Evolutionary conservation across 2,888 invertebrate genomes (phyloP).

Genomic region (Noctua pronuba): DNA sequence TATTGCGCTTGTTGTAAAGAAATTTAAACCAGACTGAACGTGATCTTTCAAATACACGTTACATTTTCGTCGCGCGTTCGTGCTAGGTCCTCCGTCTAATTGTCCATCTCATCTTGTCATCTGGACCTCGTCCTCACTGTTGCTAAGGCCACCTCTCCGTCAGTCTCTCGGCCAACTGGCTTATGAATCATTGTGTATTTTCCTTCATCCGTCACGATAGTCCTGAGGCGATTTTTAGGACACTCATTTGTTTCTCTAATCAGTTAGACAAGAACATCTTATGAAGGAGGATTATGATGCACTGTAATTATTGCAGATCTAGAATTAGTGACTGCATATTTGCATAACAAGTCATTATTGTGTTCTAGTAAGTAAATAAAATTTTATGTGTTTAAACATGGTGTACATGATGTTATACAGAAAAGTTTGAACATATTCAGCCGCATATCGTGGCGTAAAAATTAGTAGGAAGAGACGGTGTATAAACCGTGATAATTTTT

Average conservation of each 20-base stretch:
- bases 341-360: too few relatives aligned
- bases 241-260: neutral
- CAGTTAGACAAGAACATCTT: neutral
- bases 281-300: too few relatives aligned
- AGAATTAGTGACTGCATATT: neutral
- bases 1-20: neutral
- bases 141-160: slow-evolving; percentile 15
- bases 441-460: too few relatives aligned
- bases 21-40: neutral
- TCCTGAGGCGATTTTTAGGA: slow-evolving; percentile 7
- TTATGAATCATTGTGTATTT: slow-evolving; percentile 29
- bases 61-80: neutral
- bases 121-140: slow-evolving; percentile 4
- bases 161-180: neutral
- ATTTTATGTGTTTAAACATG: too few relatives aligned
- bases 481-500: too few relatives aligned
- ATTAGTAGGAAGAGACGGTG: too few relatives aligned
- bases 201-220: slow-evolving; percentile 25
- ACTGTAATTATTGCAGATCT: neutral
- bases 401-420: too few relatives aligned
- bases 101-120: slow-evolving; percentile 20
- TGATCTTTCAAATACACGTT: neutral
- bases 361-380: too few relatives aligned
- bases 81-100: slow-evolving; percentile 1
- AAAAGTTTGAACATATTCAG: too few relatives aligned